Percentiles rank a stretch among this genome's conserved stretches.
Evolutionary conservation across 2,797 vertebrate genomes (phyloP).

Genomic region (Cossypha heuglini): DNA sequence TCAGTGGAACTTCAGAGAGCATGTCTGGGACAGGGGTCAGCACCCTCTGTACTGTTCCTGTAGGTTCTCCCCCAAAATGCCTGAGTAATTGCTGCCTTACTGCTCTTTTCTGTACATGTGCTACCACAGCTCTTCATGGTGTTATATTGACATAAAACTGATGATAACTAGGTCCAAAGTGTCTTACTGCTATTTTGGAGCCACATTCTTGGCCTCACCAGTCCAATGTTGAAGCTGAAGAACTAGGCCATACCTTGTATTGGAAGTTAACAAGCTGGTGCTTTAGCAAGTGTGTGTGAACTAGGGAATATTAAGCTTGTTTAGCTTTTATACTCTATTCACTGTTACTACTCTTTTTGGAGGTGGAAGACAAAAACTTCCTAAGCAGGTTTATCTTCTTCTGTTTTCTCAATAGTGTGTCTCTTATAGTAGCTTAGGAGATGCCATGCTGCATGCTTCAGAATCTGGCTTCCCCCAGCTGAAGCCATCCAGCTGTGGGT

Average conservation of each 20-base stretch:
- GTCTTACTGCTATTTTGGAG: not conserved
- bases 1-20: not conserved
- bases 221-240: not conserved
- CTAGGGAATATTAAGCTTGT: not conserved
- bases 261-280: not conserved
- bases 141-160: not conserved
- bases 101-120: not conserved
- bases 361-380: not conserved
- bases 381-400: not conserved
- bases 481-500: not conserved
- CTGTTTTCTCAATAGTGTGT: not conserved
- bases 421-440: not conserved
- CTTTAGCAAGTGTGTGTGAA: not conserved
- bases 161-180: not conserved
- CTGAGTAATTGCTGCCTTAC: constrained; percentile 44
- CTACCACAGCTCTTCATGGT: not conserved
- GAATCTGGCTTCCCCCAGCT: not conserved
- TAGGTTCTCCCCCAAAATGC: not conserved
- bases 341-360: not conserved
- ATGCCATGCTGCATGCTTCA: not conserved
- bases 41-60: not conserved
- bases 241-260: not conserved
- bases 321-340: not conserved
- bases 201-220: not conserved
- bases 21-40: not conserved